These are phyloP conservation scores for Epinotia ramella DNA, from an alignment of 2,888 invertebrate species.

Conservation along the genomic window DNA sequence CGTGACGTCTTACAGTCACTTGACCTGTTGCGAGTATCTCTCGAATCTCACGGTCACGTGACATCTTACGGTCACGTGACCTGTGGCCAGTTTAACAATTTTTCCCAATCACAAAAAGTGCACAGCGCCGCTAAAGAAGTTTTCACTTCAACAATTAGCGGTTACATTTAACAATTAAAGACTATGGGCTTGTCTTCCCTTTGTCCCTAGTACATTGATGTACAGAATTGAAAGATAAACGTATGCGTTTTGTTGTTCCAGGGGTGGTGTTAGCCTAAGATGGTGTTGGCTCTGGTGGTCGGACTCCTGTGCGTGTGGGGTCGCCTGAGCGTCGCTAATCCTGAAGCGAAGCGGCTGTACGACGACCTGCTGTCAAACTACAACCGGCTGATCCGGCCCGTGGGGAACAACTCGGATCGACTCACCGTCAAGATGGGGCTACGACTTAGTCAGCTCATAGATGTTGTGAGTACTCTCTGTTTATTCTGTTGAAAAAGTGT, in stretches of 20 bases:
- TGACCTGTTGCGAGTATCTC: no score
- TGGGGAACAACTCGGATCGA: conserved; percentile 97
- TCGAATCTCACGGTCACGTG: no score
- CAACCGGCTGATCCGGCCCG: conserved; percentile 97
- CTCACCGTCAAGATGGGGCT: conserved; percentile 98
- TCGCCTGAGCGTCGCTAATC: conserved; percentile 93
- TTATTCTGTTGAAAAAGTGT: no score
- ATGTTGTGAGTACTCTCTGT: conserved; percentile 90
- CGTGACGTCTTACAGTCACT: no score
- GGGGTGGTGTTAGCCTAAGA: conserved; percentile 95
- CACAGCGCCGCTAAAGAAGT: no score
- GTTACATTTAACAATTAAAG: no score
- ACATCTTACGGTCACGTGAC: no score
- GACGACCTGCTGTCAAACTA: conserved; percentile 98
- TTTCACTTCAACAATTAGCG: no score
- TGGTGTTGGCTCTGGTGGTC: conserved; percentile 91
- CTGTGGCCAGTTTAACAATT: no score
- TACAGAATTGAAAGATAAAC: background rate
- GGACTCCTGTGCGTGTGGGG: conserved; percentile 91
- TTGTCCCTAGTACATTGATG: no score
- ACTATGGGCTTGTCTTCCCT: no score
- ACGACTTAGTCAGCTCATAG: conserved; percentile 94
- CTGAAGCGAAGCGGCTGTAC: conserved; percentile 97
- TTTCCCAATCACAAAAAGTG: no score
- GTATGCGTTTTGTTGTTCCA: conserved; percentile 69